phyloP scores from a whole-genome alignment of 2,113 vertebrate species.

The Eptatretus burgeri region DNA sequence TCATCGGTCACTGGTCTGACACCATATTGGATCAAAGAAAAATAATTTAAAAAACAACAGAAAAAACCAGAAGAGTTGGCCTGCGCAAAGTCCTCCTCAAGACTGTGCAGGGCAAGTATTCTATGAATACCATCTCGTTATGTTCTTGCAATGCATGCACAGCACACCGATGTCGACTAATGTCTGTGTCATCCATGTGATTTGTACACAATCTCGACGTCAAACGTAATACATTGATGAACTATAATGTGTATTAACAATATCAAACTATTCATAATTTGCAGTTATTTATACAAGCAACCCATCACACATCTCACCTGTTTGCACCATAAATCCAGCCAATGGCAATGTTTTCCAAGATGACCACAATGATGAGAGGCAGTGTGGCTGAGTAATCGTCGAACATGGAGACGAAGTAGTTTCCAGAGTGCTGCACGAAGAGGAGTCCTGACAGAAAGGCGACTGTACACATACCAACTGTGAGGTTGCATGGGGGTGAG shows the following conservation, averaged over 20 bases:
- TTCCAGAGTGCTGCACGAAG: constrained; percentile 82
- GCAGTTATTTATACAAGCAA: background rate
- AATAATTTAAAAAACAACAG: no score
- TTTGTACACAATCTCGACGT: no score
- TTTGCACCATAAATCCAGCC: constrained; percentile 68
- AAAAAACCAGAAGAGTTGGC: no score
- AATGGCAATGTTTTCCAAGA: constrained; percentile 64
- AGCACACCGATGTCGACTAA: no score
- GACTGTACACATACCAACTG: constrained; percentile 51
- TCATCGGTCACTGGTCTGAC: no score
- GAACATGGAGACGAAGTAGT: constrained; percentile 91
- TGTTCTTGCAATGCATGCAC: no score
- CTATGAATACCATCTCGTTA: no score
- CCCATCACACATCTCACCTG: constrained; percentile 26
- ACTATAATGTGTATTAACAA: background rate
- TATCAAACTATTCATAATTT: background rate
- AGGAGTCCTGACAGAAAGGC: constrained; percentile 62
- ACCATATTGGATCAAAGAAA: no score
- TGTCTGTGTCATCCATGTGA: no score
- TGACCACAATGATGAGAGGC: constrained; percentile 60
- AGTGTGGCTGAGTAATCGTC: constrained; percentile 88
- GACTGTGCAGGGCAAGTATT: no score
- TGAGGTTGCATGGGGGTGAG: constrained; percentile 13
- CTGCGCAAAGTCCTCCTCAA: no score
- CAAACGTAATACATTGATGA: no score